Percentiles rank a stretch among this genome's conserved stretches.
These are phyloP conservation scores for Trichogramma dendrolimi DNA, from an alignment of 2,888 invertebrate species.

Conservation along the genomic window DNA sequence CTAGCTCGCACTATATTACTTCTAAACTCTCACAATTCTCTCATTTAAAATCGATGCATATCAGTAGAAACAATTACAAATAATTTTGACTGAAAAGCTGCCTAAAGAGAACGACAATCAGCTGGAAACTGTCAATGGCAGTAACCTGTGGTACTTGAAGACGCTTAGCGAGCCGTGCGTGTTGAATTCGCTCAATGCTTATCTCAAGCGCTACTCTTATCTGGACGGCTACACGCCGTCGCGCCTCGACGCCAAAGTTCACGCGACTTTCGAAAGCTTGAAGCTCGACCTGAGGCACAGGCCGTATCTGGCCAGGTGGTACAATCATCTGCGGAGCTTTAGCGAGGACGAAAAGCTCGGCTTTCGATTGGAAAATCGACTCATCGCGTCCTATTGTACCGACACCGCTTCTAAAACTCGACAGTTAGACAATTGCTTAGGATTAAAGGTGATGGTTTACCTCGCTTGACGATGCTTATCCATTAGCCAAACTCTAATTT, in stretches of 20 bases:
- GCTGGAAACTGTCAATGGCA: too few species aligned
- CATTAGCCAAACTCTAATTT: too few species aligned
- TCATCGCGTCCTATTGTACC: constrained; percentile 15
- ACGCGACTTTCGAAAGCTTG: constrained; percentile 27
- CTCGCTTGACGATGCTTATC: too few species aligned
- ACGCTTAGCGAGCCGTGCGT: constrained; percentile 43
- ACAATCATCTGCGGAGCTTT: constrained; percentile 48
- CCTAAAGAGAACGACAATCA: too few species aligned
- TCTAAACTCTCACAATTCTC: not conserved
- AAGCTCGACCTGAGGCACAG: constrained; percentile 34
- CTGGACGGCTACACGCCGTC: constrained; percentile 51
- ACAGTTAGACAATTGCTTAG: not conserved
- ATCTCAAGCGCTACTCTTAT: constrained; percentile 50
- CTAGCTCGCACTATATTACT: not conserved
- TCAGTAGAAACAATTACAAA: too few species aligned
- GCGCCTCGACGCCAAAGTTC: constrained; percentile 47
- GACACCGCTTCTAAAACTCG: too few species aligned
- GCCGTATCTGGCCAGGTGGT: constrained; percentile 52
- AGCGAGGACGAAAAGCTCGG: constrained; percentile 36
- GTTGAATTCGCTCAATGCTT: constrained; percentile 47
- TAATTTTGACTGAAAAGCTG: too few species aligned
- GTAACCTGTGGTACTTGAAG: constrained; percentile 36
- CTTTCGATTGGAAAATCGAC: constrained; percentile 32
- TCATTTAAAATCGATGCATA: not conserved
- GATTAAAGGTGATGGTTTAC: not conserved